Evolutionary conservation across 2,797 vertebrate species (phyloP).

Genomic region (Mormyrops boulengeri): DNA sequence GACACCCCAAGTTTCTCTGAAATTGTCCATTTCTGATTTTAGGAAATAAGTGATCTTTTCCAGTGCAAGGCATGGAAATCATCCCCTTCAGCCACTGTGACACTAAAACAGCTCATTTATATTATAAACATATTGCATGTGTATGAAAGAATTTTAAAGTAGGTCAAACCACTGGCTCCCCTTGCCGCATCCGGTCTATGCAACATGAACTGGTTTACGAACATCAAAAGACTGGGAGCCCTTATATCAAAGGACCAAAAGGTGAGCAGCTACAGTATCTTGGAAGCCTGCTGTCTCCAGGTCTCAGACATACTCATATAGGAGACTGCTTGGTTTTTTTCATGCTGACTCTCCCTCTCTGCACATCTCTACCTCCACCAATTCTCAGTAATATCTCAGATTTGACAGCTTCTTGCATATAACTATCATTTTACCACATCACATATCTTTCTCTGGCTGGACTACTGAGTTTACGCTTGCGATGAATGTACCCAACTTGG

Average conservation of each 20-base stretch:
- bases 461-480: neutral
- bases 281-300: neutral
- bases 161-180: neutral
- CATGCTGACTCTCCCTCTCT: neutral
- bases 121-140: neutral
- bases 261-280: neutral
- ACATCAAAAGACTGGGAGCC: neutral
- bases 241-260: neutral
- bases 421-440: neutral
- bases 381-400: neutral
- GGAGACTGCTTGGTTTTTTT: neutral
- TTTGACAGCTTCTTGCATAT: conserved; percentile 2
- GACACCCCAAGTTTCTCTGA: neutral
- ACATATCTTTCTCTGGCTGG: neutral
- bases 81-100: neutral
- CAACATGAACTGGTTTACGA: neutral
- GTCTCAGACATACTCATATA: neutral
- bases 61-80: neutral
- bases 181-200: neutral
- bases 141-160: neutral
- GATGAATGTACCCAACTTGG: neutral
- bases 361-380: neutral
- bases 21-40: neutral
- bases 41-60: neutral
- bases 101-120: neutral